A percentile compares a stretch with the other conserved stretches of the same genome.
Conservation (phyloP, 2,113 vertebrate genomes). For the Rattus norvegicus region GRCr8 NC_086023.1:79978001-79978500, state of each 20-base stretch:
- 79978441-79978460: no score
- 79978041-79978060: not conserved
- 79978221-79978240: not conserved
- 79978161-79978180: not conserved
- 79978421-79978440: no score
- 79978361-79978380: no score
- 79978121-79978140: not conserved
- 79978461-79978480: no score
- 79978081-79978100: not conserved
- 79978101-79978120: not conserved
- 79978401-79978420: no score
- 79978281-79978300: not conserved
- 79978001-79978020: not conserved
- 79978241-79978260: not conserved
- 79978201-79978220: not conserved
- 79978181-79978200: not conserved
- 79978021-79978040: not conserved
- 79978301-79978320: not conserved
- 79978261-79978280: not conserved
- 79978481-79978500: no score
- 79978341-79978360: no score
- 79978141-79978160: not conserved
- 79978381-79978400: no score
- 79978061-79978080: not conserved
- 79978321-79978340: no score